A percentile compares a stretch with the other conserved stretches of the same genome.
Conservation (phyloP, 92 coral and sea anemone genomes). For the Actinostola sp. region DNA sequence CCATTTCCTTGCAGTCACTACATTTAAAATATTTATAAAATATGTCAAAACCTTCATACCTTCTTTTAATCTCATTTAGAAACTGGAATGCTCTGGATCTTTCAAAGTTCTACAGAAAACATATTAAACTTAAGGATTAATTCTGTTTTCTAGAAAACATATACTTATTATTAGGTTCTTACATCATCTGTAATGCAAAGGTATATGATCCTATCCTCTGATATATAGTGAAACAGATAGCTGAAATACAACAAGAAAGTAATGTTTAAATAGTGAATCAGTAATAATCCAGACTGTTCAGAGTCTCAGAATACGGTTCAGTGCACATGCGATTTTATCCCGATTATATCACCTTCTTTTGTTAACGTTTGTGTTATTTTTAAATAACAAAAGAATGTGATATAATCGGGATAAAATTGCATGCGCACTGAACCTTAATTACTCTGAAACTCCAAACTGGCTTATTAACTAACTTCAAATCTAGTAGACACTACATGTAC, state of each 20-base stretch:
- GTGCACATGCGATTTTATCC: too few relatives aligned
- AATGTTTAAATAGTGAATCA: too few relatives aligned
- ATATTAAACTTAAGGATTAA: neutral
- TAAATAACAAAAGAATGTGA: too few relatives aligned
- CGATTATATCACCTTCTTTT: too few relatives aligned
- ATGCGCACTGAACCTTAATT: too few relatives aligned
- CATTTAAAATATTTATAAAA: neutral
- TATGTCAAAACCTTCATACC: constrained; percentile 43
- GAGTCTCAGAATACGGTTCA: too few relatives aligned
- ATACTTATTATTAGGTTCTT: constrained; percentile 29
- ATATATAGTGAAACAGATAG: constrained; percentile 94
- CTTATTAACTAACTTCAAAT: too few relatives aligned
- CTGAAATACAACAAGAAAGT: constrained; percentile 55
- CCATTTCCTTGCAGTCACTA: neutral
- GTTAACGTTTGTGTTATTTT: too few relatives aligned
- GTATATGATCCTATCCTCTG: constrained; percentile 89
- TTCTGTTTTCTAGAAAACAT: too few relatives aligned
- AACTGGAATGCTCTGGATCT: constrained; percentile 91
- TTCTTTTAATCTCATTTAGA: constrained; percentile 90
- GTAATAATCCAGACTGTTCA: neutral
- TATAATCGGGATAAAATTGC: too few relatives aligned
- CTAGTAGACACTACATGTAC: too few relatives aligned
- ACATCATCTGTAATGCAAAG: constrained; percentile 98
- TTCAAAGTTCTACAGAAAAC: constrained; percentile 79
- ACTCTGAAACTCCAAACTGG: too few relatives aligned